Evolutionary conservation across 2,888 invertebrate genomes (phyloP), one percentile per base, ranked within the genome.

Genomic region (Standfussiana lucernea): DNA sequence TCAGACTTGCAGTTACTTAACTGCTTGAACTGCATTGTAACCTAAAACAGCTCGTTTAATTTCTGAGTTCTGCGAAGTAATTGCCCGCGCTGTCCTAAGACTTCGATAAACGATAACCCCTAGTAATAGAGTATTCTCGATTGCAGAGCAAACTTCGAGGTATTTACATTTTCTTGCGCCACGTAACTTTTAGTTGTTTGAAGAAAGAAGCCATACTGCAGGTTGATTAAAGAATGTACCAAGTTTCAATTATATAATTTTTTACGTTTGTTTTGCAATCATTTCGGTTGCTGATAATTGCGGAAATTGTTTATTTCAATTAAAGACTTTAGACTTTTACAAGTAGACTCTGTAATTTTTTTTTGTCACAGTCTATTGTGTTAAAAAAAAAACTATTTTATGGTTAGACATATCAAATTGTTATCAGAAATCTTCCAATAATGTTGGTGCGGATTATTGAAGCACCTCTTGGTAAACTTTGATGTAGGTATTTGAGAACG

Each of bases 21-120:
- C 28, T 18, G 40, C 13, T 68, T 32, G n/a, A 50, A 77, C 18
- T 77, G 71, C 77, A 72, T 37, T 32, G 37, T 40, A 18, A 37
- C n/a, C 53, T 65, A 4, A 47, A 82, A 67, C 50, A 72, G 73
- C 45, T 40, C 24, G n/a, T 61, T 61, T 35, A 21, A 81, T 73
- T 80, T 69, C 68, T 69, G 35, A 53, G 56, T 71, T 80, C 81
- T 74, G 32, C 42, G 62, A 65, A 73, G 71, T 83, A 74, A 76
- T 81, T 81, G 69, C 42, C 56, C 24, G 62, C 18, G 72, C 64
- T 40, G 47, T 72, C 66, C 45, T 77, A 80, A 47, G 84, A 79
- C 62, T 85, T 85, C 82, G 53, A 64, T 68, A 77, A 61, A 45
- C 72, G 40, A 77, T 76, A 70, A 64, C 53, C 40, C 24, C 32